Percentiles rank a stretch among this genome's conserved stretches.
phyloP scores from a whole-genome alignment of 2,888 invertebrate genomes.

The Nezara viridula region DNA sequence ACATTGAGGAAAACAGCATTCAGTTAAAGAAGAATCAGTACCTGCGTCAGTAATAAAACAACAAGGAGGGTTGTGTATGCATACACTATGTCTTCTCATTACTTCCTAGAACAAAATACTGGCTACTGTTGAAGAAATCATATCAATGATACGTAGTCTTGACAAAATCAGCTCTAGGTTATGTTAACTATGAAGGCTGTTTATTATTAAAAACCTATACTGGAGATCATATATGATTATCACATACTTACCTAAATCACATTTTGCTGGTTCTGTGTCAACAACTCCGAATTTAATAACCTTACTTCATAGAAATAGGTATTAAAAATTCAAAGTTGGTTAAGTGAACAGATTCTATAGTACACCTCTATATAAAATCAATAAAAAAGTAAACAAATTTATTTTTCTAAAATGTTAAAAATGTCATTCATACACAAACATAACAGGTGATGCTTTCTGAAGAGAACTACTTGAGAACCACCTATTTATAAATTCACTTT shows the following conservation, averaged over 20 bases:
- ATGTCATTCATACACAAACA: conserved; percentile 17
- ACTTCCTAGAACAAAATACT: neutral
- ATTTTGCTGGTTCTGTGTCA: neutral
- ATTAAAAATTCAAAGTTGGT: neutral
- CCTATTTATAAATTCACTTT: neutral
- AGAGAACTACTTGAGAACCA: neutral
- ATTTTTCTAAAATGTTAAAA: conserved; percentile 9
- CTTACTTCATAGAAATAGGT: neutral
- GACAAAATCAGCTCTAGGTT: neutral
- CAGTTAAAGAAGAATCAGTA: conserved; percentile 13
- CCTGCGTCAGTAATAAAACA: conserved; percentile 24
- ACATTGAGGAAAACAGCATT: conserved; percentile 25
- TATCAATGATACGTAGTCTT: neutral
- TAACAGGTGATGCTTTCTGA: conserved; percentile 14
- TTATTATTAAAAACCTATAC: neutral
- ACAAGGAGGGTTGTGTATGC: conserved; percentile 23
- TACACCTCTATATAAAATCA: neutral
- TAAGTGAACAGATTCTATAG: neutral
- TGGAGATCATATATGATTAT: neutral
- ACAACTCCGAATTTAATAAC: neutral
- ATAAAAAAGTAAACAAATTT: neutral
- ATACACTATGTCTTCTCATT: conserved; percentile 39
- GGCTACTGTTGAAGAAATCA: neutral
- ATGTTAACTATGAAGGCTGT: neutral
- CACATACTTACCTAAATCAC: conserved; percentile 1